Conservation (phyloP, 2,888 invertebrate genomes). For the Ochropacha duplaris region DNA sequence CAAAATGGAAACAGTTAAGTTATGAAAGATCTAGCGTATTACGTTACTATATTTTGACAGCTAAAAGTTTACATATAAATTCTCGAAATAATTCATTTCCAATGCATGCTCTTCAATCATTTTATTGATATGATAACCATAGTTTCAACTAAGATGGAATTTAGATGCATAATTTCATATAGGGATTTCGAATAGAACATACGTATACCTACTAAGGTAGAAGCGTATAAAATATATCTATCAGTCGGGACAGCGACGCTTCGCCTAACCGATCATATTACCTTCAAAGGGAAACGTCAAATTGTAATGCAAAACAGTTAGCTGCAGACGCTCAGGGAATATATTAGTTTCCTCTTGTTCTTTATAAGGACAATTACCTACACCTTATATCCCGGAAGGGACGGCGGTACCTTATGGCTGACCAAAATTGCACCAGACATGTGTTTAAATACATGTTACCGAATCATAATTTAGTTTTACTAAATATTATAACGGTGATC, state of each 20-base stretch:
- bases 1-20: too few species aligned
- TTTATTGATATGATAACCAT: background rate
- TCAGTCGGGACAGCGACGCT: conserved; percentile 4
- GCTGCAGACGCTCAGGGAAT: conserved; percentile 16
- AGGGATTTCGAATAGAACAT: background rate
- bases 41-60: too few species aligned
- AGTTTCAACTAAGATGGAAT: background rate
- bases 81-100: background rate
- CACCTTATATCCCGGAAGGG: conserved; percentile 42
- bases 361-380: conserved; percentile 28
- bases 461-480: background rate
- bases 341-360: conserved; percentile 20
- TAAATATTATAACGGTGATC: too few species aligned
- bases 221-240: background rate
- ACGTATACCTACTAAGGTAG: background rate
- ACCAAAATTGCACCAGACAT: conserved; percentile 24
- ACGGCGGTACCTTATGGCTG: conserved; percentile 23
- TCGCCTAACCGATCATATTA: background rate
- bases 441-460: conserved; percentile 2
- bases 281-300: conserved; percentile 2
- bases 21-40: too few species aligned
- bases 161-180: too few species aligned
- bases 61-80: too few species aligned
- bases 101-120: background rate
- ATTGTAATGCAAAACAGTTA: conserved; percentile 15